Evolutionary conservation across 2,797 vertebrate genomes (phyloP).

Genomic region (Leuciscus waleckii): DNA sequence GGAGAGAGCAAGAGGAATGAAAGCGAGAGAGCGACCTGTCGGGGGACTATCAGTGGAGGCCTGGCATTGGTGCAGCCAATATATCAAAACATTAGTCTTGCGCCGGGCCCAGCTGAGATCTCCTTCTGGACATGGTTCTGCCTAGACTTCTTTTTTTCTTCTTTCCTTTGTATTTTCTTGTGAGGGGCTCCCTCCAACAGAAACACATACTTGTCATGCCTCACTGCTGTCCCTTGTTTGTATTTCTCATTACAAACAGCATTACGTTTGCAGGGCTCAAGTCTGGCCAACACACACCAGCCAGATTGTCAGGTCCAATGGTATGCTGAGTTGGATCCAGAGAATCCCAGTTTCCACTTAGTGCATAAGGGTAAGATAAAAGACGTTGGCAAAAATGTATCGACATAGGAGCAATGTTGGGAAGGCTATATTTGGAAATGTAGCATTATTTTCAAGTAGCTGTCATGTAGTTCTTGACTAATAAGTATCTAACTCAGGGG

Average conservation of each 20-base stretch:
- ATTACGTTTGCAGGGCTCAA: conserved; percentile 84
- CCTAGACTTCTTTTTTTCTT: conserved; percentile 65
- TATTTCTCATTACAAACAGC: conserved; percentile 97
- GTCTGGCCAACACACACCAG: conserved; percentile 76
- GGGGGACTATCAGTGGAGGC: conserved; percentile 87
- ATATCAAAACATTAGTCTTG: conserved; percentile 99
- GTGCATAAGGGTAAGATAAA: conserved; percentile 5
- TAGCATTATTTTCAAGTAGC: not conserved
- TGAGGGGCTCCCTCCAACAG: conserved; percentile 89
- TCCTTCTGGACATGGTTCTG: conserved; percentile 79
- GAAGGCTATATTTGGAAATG: not conserved
- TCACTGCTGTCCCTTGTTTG: conserved; percentile 96
- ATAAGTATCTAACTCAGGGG: not conserved
- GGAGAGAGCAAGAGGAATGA: conserved; percentile 45
- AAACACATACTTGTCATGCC: conserved; percentile 99
- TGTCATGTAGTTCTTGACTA: not conserved
- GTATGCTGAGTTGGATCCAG: conserved; percentile 54
- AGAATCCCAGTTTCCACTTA: conserved; percentile 34
- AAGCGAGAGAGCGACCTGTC: conserved; percentile 64
- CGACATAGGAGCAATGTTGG: not conserved
- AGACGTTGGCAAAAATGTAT: conserved; percentile 45
- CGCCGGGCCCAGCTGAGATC: conserved; percentile 85
- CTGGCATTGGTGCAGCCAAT: conserved; percentile 89
- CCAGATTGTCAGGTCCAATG: conserved; percentile 71
- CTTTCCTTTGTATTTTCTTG: conserved; percentile 71